Evolutionary conservation across 1,140 invertebrate genomes (phyloP), one percentile per base, ranked within the genome.

Genomic region (Megalonaias nervosa): DNA sequence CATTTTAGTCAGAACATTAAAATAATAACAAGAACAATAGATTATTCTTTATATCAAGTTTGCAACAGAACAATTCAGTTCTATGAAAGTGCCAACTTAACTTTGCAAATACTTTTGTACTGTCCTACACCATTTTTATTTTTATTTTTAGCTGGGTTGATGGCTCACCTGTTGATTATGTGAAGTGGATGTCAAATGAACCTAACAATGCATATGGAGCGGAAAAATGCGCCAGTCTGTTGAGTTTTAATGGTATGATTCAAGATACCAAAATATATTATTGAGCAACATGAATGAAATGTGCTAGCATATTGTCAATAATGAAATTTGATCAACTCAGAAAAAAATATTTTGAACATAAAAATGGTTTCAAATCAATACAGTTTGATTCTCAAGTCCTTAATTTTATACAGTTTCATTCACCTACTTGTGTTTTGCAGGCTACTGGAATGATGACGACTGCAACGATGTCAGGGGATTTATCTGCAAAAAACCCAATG

Each of bases 361-460:
- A 56, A 55, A 55, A 59, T 15, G 16, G 59, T n/a, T 13, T 21
- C 21, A 13, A 21, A 38, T 66, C 17, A 26, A 66, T 67, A 19
- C 62, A 19, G 4, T 21, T 11, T 56, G 66, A 26, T 13, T 15
- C 9, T n/a, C 3, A 2, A 13, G 12, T 71, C 11, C 38, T 56
- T 16, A 21, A 31, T 31, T 31, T 31, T 61, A 71, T 61, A n/a
- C 19, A 31, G 14, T n/a, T n/a, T 23, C 16, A n/a, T 14, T 48
- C 66, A n/a, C 14, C 58, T 56, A 60, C 23, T 64, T 3, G 16
- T 62, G 19, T 59, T 62, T 59, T 57, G 13, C 69, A 83, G 84
- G 80, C 3, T 69, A 69, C 12, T 85, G 82, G 82, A 82, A 84
- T 70, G 84, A 85, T 62, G 79, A 84, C 62, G 78, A 84, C 69